These are phyloP conservation scores for Meriones unguiculatus DNA, from an alignment of 2,113 vertebrate genomes.

Conservation along the genomic window DNA sequence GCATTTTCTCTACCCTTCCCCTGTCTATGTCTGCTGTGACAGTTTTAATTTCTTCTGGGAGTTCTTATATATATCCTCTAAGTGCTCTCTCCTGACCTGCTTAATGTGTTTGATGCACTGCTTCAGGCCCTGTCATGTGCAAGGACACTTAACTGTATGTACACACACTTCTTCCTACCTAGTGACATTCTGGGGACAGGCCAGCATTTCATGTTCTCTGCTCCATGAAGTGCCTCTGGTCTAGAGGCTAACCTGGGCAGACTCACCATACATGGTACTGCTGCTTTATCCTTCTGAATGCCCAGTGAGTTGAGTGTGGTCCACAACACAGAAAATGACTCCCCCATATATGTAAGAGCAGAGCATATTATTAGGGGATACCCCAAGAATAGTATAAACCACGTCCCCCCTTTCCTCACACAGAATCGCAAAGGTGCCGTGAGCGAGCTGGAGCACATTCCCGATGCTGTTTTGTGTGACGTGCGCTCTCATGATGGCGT, in stretches of 20 bases:
- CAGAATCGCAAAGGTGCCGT: constrained; percentile 94
- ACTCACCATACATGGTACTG: accelerated
- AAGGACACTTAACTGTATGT: neutral
- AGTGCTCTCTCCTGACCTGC: neutral
- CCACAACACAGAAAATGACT: accelerated
- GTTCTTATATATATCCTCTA: neutral
- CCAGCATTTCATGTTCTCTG: neutral
- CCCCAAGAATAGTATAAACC: neutral
- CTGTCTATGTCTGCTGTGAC: neutral
- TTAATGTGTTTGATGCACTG: neutral
- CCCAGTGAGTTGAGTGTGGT: neutral
- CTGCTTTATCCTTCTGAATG: neutral
- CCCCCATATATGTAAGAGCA: neutral
- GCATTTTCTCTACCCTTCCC: neutral
- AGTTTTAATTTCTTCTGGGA: constrained; percentile 19
- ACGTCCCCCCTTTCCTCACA: constrained; percentile 40
- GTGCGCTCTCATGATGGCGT: constrained; percentile 92
- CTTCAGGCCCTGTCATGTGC: neutral
- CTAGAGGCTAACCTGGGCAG: accelerated
- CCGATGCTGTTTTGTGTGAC: constrained; percentile 93
- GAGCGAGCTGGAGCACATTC: constrained; percentile 93
- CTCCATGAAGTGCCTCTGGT: neutral
- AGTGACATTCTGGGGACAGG: neutral
- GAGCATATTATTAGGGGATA: neutral
- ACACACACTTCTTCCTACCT: neutral